phyloP scores from a whole-genome alignment of 2,797 vertebrate species.

The Varecia variegata region DNA sequence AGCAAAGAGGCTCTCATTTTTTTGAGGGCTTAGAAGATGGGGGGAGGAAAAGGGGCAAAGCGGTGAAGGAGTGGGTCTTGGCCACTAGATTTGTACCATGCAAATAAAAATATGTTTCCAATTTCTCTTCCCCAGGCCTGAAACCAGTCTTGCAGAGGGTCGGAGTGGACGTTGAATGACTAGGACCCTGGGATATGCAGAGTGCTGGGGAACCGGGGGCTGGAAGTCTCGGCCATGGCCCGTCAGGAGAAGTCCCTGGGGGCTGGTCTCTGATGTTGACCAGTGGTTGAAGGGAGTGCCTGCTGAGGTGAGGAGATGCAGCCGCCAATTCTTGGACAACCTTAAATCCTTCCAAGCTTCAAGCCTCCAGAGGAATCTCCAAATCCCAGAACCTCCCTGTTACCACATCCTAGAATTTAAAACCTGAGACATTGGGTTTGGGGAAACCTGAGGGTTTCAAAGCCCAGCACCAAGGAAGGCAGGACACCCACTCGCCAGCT shows the following conservation, averaged over 20 bases:
- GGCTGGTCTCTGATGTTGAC: not conserved
- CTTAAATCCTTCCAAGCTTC: slow-evolving; percentile 1
- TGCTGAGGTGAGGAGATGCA: slow-evolving; percentile 12
- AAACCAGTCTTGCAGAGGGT: slow-evolving; percentile 34
- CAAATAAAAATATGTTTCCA: slow-evolving; percentile 50
- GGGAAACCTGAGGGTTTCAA: slow-evolving; percentile 27
- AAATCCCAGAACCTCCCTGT: slow-evolving; percentile 33
- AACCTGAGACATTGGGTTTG: not conserved
- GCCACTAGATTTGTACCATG: slow-evolving; percentile 20
- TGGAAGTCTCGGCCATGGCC: not conserved
- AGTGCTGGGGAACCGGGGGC: not conserved
- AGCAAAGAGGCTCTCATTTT: slow-evolving; percentile 4
- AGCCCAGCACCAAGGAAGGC: not conserved
- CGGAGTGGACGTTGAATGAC: not conserved
- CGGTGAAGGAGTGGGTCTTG: not conserved
- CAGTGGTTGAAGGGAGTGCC: not conserved
- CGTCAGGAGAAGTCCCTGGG: not conserved
- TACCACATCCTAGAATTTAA: slow-evolving; percentile 34
- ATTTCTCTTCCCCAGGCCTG: slow-evolving; percentile 62
- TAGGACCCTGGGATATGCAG: not conserved
- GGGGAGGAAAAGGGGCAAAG: not conserved
- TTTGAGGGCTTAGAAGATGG: not conserved
- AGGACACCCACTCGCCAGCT: not conserved
- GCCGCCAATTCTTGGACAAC: slow-evolving; percentile 13
- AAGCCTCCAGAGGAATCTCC: slow-evolving; percentile 16